phyloP scores from a whole-genome alignment of 2,797 vertebrate genomes.

The Bradypus variegatus region DNA sequence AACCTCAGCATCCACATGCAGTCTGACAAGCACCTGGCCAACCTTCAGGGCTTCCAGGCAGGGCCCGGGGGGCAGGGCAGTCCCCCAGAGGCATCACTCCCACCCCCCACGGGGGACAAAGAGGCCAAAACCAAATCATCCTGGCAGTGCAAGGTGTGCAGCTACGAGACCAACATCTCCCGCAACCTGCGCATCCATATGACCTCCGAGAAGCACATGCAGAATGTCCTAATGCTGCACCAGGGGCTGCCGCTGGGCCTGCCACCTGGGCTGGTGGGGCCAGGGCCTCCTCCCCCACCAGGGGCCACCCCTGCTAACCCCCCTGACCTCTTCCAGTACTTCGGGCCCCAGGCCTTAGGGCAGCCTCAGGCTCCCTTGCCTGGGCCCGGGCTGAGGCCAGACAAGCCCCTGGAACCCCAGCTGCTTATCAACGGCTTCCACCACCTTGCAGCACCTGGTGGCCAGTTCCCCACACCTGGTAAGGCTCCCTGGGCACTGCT shows the following conservation, averaged over 20 bases:
- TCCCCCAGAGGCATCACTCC: conserved; percentile 50
- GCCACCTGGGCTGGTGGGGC: conserved; percentile 59
- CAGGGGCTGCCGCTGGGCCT: conserved; percentile 70
- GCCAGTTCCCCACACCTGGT: conserved; percentile 66
- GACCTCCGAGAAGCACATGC: conserved; percentile 76
- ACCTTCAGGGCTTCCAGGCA: conserved; percentile 70
- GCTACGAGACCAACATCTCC: conserved; percentile 75
- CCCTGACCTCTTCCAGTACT: conserved; percentile 68
- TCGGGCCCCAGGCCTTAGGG: conserved; percentile 61
- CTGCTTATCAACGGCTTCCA: conserved; percentile 69
- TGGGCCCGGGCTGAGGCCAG: conserved; percentile 55
- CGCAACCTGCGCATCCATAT: conserved; percentile 74
- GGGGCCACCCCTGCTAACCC: conserved; percentile 38
- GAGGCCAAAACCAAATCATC: conserved; percentile 71
- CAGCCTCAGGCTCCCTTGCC: conserved; percentile 61
- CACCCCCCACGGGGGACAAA: conserved; percentile 50
- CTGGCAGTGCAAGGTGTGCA: conserved; percentile 75
- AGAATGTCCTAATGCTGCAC: conserved; percentile 72
- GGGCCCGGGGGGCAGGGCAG: conserved; percentile 54
- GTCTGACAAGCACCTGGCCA: conserved; percentile 74
- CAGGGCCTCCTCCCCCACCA: conserved; percentile 43
- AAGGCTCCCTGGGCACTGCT: conserved; percentile 39
- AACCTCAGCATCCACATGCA: conserved; percentile 78
- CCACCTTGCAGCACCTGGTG: conserved; percentile 51
- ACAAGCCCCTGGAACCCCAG: conserved; percentile 66